Percentiles rank a stretch among this genome's conserved stretches.
Evolutionary conservation across 2,113 vertebrate species (phyloP).

Genomic region (Gallinago media): DNA sequence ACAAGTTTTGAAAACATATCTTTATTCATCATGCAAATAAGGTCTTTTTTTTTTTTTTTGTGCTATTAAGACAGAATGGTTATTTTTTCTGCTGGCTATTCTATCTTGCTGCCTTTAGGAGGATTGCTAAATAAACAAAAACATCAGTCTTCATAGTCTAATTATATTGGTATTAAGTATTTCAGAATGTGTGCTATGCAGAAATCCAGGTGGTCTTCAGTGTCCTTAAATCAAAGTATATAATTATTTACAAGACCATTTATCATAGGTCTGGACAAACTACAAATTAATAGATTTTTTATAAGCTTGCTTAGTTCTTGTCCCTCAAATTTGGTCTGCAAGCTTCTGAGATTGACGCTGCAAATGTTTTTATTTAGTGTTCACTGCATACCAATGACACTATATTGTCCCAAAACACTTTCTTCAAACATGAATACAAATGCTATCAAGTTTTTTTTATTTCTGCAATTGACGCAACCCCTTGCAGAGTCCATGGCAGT

Average conservation of each 20-base stretch:
- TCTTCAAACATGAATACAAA: background rate
- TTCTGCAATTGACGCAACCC: accelerated
- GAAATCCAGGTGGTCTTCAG: background rate
- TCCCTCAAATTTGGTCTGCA: background rate
- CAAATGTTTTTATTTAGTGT: background rate
- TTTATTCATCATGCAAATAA: background rate
- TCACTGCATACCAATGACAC: background rate
- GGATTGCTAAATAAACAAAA: background rate
- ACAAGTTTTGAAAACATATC: background rate
- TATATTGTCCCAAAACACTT: background rate
- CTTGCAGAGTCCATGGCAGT: background rate
- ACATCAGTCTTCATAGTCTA: background rate
- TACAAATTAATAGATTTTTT: background rate
- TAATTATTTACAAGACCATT: background rate
- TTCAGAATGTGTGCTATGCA: background rate
- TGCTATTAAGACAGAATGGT: background rate
- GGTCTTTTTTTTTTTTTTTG: background rate
- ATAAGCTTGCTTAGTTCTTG: background rate
- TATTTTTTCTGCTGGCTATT: background rate
- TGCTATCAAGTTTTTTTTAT: background rate
- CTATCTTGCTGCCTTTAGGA: background rate
- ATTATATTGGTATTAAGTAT: background rate
- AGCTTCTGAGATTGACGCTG: background rate
- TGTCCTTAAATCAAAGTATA: background rate
- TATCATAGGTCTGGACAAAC: background rate